A percentile compares a stretch with the other conserved stretches of the same genome.
phyloP scores from a whole-genome alignment of 2,113 vertebrate genomes.

The Cinclus cinclus region DNA sequence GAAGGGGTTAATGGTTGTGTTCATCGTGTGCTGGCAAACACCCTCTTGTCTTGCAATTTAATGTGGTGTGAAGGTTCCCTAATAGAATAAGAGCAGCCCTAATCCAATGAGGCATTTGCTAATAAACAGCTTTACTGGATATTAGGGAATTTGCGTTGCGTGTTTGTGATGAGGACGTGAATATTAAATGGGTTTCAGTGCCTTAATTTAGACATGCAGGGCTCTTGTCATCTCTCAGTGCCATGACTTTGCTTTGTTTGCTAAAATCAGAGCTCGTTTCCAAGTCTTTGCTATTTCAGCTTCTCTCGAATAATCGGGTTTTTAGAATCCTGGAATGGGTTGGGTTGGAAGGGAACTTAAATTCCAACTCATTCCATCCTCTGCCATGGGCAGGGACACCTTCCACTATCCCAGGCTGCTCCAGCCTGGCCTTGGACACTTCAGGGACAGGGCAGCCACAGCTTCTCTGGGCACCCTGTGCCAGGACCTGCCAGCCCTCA shows the following conservation, averaged over 20 bases:
- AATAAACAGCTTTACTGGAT: constrained; percentile 61
- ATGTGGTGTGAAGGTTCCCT: constrained; percentile 72
- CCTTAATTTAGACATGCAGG: constrained; percentile 65
- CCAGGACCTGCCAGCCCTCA: background rate
- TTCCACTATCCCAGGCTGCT: fast-evolving
- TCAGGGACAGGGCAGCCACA: background rate
- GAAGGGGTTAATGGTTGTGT: constrained; percentile 15
- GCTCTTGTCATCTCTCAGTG: constrained; percentile 41
- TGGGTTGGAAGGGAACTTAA: background rate
- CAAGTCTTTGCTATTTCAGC: background rate
- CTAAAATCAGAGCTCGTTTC: background rate
- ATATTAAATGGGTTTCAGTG: constrained; percentile 49
- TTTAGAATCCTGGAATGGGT: background rate
- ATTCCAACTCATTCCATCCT: background rate
- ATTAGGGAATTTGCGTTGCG: constrained; percentile 44
- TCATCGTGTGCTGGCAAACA: constrained; percentile 31
- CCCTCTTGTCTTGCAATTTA: constrained; percentile 45
- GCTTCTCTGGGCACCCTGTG: background rate
- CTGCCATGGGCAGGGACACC: background rate
- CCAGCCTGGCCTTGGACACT: background rate
- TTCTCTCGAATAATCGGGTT: background rate
- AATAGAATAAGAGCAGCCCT: constrained; percentile 57
- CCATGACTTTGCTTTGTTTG: constrained; percentile 29
- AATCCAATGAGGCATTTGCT: constrained; percentile 63
- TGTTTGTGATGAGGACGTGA: constrained; percentile 42